phyloP scores from a whole-genome alignment of 2,888 invertebrate species.

The Hemistola chrysoprasaria region DNA sequence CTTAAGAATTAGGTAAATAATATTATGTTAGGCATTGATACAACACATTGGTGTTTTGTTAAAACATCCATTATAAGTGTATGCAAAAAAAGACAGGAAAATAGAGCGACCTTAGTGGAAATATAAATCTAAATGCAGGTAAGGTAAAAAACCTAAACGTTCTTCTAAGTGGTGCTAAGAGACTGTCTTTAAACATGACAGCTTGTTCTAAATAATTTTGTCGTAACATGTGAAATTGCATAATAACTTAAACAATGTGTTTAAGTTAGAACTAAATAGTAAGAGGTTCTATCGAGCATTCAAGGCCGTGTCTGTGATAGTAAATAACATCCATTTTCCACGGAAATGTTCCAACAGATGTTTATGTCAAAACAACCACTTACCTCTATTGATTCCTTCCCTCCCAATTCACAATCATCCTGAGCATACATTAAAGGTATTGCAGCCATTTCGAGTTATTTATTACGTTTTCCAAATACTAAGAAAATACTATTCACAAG shows the following conservation, averaged over 20 bases:
- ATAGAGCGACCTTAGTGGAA: too few relatives aligned
- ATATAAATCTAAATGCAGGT: too few relatives aligned
- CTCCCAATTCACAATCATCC: constrained; percentile 86
- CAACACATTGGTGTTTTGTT: too few relatives aligned
- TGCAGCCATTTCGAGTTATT: constrained; percentile 58
- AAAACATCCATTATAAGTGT: too few relatives aligned
- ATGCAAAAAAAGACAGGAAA: too few relatives aligned
- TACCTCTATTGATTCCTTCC: constrained; percentile 82
- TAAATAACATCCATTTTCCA: constrained; percentile 11
- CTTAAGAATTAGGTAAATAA: too few relatives aligned
- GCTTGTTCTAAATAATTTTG: too few relatives aligned
- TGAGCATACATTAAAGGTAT: constrained; percentile 84
- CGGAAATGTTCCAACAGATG: not conserved
- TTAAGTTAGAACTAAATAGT: not conserved
- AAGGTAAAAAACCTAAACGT: too few relatives aligned
- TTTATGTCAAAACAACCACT: constrained; percentile 15
- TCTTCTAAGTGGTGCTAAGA: too few relatives aligned
- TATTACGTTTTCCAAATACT: not conserved
- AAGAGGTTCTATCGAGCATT: constrained; percentile 11
- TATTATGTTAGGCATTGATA: too few relatives aligned
- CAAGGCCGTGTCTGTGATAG: constrained; percentile 15
- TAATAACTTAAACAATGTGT: not conserved
- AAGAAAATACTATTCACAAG: not conserved
- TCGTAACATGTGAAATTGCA: too few relatives aligned
- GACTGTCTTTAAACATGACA: too few relatives aligned